These are phyloP conservation scores for Saccopteryx bilineata DNA, from an alignment of 2,113 vertebrate species.

Conservation along the genomic window DNA sequence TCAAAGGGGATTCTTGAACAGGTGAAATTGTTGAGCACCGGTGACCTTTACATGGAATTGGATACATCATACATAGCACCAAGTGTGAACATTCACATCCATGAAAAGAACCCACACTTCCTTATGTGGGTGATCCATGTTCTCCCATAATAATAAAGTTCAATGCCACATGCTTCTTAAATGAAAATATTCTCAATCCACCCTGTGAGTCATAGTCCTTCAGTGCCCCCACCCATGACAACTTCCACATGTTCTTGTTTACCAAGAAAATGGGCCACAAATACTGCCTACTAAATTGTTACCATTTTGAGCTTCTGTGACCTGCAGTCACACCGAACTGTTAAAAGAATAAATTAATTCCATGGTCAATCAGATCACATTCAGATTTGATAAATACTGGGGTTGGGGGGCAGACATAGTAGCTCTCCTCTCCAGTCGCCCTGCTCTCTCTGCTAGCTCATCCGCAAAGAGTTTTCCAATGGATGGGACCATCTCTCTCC, in stretches of 20 bases:
- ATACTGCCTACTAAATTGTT: neutral
- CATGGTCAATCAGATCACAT: neutral
- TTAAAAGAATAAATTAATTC: neutral
- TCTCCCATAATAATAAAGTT: neutral
- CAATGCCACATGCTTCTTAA: neutral
- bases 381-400: neutral
- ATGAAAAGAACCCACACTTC: neutral
- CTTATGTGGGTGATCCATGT: neutral
- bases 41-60: neutral
- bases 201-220: neutral
- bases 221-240: fast-evolving
- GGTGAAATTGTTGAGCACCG: neutral
- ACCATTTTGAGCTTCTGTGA: neutral
- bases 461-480: neutral
- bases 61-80: neutral
- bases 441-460: neutral
- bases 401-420: neutral
- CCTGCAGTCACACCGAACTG: neutral
- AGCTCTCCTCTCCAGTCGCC: neutral
- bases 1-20: neutral
- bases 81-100: neutral
- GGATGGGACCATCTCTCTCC: neutral
- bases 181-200: neutral
- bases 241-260: neutral
- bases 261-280: neutral